A percentile compares a stretch with the other conserved stretches of the same genome.
phyloP scores from a whole-genome alignment of 2,113 vertebrate genomes.

The Xiphophorus maculatus region DNA sequence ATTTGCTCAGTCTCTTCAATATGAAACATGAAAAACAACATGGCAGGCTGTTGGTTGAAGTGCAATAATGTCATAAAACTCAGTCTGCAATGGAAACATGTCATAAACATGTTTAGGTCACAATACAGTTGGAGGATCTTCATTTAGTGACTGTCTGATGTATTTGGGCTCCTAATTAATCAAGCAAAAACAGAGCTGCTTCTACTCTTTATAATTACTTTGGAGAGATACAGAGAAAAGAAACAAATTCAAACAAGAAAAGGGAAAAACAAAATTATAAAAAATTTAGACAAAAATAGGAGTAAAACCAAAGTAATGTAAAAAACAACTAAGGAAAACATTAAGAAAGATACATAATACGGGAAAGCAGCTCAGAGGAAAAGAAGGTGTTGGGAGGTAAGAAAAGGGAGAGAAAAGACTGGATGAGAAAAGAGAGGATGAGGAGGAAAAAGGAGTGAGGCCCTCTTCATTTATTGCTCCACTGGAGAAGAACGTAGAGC shows the following conservation, averaged over 20 bases:
- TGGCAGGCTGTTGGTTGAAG: too few relatives aligned
- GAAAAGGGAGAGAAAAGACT: constrained; percentile 34
- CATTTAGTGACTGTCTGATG: too few relatives aligned
- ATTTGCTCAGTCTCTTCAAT: too few relatives aligned
- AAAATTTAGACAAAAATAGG: background rate
- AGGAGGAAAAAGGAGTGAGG: constrained; percentile 72
- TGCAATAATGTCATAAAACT: too few relatives aligned
- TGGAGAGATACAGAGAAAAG: background rate
- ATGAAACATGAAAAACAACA: too few relatives aligned
- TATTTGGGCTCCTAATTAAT: too few relatives aligned
- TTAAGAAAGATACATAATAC: background rate
- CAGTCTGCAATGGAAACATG: too few relatives aligned
- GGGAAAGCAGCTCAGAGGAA: background rate
- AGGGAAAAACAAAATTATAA: background rate
- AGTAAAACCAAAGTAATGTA: background rate
- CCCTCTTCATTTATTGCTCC: constrained; percentile 99
- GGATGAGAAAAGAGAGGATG: constrained; percentile 63
- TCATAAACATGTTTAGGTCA: too few relatives aligned
- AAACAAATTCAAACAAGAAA: background rate
- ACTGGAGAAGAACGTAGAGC: constrained; percentile 99
- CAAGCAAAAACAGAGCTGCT: too few relatives aligned
- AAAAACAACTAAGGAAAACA: background rate
- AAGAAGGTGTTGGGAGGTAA: constrained; percentile 39
- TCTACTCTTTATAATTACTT: too few relatives aligned
- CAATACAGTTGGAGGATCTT: too few relatives aligned